phyloP scores from a whole-genome alignment of 2,113 vertebrate species.

The Chloroceryle aenea region DNA sequence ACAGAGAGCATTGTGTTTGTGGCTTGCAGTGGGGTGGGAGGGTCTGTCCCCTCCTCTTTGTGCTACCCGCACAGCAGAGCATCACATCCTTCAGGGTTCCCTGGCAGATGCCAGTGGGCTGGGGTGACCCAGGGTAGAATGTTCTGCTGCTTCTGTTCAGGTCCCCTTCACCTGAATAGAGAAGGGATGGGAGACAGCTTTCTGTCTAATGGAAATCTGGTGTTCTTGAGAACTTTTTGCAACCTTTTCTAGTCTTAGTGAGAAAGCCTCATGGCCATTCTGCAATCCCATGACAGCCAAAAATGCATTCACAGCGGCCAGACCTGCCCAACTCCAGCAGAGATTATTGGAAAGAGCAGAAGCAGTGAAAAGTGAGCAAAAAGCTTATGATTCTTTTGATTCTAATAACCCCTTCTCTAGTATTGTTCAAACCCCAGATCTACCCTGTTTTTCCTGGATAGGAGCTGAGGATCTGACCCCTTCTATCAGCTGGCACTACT shows the following conservation, averaged over 20 bases:
- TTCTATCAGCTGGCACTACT: background rate
- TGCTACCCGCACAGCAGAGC: background rate
- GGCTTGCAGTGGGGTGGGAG: background rate
- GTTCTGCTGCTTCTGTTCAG: background rate
- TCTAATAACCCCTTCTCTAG: background rate
- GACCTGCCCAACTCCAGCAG: background rate
- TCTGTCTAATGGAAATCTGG: background rate
- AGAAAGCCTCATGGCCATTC: background rate
- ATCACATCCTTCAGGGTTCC: background rate
- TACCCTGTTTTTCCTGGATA: background rate
- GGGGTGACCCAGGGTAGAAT: background rate
- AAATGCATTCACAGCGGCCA: background rate
- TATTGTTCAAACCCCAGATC: background rate
- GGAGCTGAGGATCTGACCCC: background rate
- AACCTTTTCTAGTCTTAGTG: background rate
- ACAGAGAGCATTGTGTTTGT: background rate
- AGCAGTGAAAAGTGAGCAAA: background rate
- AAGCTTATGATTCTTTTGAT: background rate
- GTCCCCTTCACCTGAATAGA: background rate
- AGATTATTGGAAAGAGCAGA: background rate
- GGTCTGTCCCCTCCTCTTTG: background rate
- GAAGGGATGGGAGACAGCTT: background rate
- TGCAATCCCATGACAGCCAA: background rate
- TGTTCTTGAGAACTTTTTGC: background rate
- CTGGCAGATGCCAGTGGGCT: background rate